A percentile compares a stretch with the other conserved stretches of the same genome.
Evolutionary conservation across 2,797 vertebrate genomes (phyloP).

Genomic region (Echiichthys vipera): DNA sequence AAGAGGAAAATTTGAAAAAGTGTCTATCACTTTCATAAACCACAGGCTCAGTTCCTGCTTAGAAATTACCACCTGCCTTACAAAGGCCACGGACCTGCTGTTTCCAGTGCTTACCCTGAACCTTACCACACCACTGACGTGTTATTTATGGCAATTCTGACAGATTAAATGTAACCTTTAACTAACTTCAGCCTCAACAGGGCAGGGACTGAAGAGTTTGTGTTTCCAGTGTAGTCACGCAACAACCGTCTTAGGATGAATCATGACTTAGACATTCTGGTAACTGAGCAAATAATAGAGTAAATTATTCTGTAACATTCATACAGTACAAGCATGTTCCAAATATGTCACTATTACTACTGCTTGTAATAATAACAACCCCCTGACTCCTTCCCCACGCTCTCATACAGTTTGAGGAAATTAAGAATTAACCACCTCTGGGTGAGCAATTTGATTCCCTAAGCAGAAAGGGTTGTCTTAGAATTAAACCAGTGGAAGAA

Average conservation of each 20-base stretch:
- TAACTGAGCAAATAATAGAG: constrained; percentile 33
- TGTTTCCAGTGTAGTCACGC: constrained; percentile 41
- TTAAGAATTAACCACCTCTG: constrained; percentile 12
- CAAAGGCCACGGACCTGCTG: constrained; percentile 18
- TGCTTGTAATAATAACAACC: not conserved
- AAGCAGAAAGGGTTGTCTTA: constrained; percentile 25
- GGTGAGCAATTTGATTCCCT: constrained; percentile 33
- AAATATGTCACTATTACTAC: constrained; percentile 38
- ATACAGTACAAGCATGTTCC: constrained; percentile 21
- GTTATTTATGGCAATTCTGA: constrained; percentile 55
- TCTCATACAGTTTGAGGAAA: constrained; percentile 8
- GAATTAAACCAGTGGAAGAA: constrained; percentile 40
- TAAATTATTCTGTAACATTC: constrained; percentile 49
- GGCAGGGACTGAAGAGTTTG: constrained; percentile 3
- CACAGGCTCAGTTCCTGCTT: constrained; percentile 55
- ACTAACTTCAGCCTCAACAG: constrained; percentile 6
- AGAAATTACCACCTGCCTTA: constrained; percentile 39
- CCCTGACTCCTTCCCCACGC: not conserved
- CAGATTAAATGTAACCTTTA: constrained; percentile 47
- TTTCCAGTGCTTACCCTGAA: constrained; percentile 46
- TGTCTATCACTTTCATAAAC: constrained; percentile 60
- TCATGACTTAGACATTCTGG: constrained; percentile 37
- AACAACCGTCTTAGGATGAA: constrained; percentile 31
- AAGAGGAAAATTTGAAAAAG: constrained; percentile 55
- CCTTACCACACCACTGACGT: constrained; percentile 35